Conservation (phyloP, 2,797 vertebrate genomes). For the Galagoides demidoff region DNA sequence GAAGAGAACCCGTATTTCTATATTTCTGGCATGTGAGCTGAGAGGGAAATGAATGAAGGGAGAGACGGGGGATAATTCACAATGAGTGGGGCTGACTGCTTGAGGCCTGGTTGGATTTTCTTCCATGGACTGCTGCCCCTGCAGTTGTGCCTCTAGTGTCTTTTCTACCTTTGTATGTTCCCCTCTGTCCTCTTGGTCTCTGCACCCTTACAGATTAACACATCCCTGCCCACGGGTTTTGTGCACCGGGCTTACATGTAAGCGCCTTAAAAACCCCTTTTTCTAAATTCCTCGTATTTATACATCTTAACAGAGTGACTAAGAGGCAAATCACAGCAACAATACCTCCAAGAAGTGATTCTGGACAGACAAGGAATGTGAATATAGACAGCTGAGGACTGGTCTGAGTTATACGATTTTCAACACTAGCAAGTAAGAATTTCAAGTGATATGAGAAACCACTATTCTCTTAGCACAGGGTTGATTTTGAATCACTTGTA, state of each 20-base stretch:
- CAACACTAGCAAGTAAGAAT: neutral
- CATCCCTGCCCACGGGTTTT: neutral
- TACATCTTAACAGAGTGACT: neutral
- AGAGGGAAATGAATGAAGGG: neutral
- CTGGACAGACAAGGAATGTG: neutral
- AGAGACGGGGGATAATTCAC: neutral
- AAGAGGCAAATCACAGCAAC: neutral
- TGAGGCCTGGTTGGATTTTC: neutral
- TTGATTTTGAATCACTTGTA: constrained; percentile 51
- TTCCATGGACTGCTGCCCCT: neutral
- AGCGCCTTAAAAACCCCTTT: neutral
- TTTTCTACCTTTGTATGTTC: neutral
- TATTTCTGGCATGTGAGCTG: neutral
- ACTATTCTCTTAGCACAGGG: constrained; percentile 5
- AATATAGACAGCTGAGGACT: neutral
- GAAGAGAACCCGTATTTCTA: neutral
- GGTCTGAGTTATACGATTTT: neutral
- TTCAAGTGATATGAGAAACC: neutral
- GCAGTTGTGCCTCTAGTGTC: neutral
- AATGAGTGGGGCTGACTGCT: neutral
- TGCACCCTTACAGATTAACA: neutral
- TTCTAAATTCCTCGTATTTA: neutral
- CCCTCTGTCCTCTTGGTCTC: neutral
- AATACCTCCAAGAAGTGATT: neutral
- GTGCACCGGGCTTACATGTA: neutral